A percentile compares a stretch with the other conserved stretches of the same genome.
These are phyloP conservation scores for Drosophila incognita DNA, from an alignment of 2,888 invertebrate genomes.

Conservation along the genomic window DNA sequence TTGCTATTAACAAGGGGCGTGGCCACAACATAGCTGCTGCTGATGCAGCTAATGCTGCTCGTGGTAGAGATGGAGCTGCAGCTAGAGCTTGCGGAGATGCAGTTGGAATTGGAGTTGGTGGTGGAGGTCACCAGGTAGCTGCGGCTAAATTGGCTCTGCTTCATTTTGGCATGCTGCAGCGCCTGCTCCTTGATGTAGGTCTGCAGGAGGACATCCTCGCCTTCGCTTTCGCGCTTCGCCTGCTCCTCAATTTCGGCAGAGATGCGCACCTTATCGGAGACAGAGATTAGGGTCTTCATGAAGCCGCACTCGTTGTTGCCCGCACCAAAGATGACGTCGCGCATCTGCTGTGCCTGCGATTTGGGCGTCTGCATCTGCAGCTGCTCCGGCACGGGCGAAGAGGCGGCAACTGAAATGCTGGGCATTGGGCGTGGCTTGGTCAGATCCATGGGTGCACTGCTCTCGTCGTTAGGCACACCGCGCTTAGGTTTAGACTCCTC, in stretches of 20 bases:
- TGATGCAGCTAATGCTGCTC: slow-evolving; percentile 22
- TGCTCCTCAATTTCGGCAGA: slow-evolving; percentile 75
- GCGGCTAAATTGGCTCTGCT: slow-evolving; percentile 87
- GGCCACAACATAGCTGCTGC: slow-evolving; percentile 13
- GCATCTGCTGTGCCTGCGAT: slow-evolving; percentile 83
- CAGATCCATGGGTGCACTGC: slow-evolving; percentile 83
- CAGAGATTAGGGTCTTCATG: slow-evolving; percentile 83
- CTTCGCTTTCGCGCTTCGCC: slow-evolving; percentile 55
- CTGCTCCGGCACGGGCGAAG: slow-evolving; percentile 3
- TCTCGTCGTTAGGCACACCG: slow-evolving; percentile 73
- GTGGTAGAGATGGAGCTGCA: background rate
- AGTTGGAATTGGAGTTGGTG: background rate
- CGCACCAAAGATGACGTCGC: slow-evolving; percentile 82
- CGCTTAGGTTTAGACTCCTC: slow-evolving; percentile 82
- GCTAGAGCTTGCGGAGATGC: background rate
- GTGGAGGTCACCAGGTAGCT: slow-evolving; percentile 41
- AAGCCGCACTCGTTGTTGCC: slow-evolving; percentile 82
- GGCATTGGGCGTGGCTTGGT: slow-evolving; percentile 81
- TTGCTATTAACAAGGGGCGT: slow-evolving; percentile 33
- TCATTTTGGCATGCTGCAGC: slow-evolving; percentile 89
- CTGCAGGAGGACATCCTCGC: slow-evolving; percentile 89
- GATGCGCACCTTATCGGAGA: slow-evolving; percentile 83
- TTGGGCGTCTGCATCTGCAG: slow-evolving; percentile 46
- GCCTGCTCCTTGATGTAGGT: slow-evolving; percentile 91
- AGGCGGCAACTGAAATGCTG: background rate